Conservation (phyloP, 2,888 invertebrate genomes). For the Cephus nigrinus region DNA sequence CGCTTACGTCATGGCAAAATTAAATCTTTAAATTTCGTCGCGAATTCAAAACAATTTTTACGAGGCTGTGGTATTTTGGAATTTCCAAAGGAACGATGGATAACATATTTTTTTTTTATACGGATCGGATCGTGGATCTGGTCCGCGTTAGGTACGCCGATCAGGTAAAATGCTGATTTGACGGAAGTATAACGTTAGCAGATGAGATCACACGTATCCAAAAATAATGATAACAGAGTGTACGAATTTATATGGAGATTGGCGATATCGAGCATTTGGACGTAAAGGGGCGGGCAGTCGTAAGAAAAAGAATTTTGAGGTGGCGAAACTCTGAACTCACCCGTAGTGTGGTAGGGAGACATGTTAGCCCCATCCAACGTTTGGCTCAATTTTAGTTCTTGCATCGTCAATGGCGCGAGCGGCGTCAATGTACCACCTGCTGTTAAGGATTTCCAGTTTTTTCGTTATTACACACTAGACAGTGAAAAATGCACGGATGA, state of each 20-base stretch:
- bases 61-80: neutral
- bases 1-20: slow-evolving; percentile 19
- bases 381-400: slow-evolving; percentile 79
- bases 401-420: slow-evolving; percentile 80
- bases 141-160: too few species aligned
- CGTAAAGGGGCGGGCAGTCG: slow-evolving; percentile 25
- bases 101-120: too few species aligned
- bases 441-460: slow-evolving; percentile 58
- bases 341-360: slow-evolving; percentile 76
- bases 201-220: neutral
- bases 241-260: neutral
- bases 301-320: slow-evolving; percentile 30
- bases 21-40: neutral
- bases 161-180: neutral
- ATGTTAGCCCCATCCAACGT: slow-evolving; percentile 74
- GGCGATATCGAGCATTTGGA: neutral
- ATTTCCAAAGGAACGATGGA: neutral
- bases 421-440: slow-evolving; percentile 77
- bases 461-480: slow-evolving; percentile 16
- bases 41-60: neutral
- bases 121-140: too few species aligned
- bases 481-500: neutral
- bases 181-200: neutral
- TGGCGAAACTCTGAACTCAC: slow-evolving; percentile 67
- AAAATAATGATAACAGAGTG: neutral